Base-by-base conservation (phyloP, 2,888 invertebrate species). In the Tanytarsus gracilentus region DNA sequence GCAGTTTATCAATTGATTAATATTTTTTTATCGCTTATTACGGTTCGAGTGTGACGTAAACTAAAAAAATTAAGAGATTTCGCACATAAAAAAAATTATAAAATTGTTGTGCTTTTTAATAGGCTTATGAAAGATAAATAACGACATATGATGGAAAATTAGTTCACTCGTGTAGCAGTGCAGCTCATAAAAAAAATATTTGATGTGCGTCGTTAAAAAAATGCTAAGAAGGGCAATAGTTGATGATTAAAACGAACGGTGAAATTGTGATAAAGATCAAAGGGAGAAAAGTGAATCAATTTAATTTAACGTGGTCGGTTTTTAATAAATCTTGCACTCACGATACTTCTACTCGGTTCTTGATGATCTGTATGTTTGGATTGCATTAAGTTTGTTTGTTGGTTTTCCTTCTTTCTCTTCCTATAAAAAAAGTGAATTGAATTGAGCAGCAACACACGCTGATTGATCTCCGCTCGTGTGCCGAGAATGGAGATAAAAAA, bases 311-410 rank as follows among this genome's bases (percentile, higher is more conserved):
- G 6, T 18, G 29, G 44, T 44, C 23, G 44, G 21, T 44, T 44
- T 9, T 49, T 23, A 14, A 16, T 49, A n/a, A n/a, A n/a, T n/a
- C n/a, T n/a, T n/a, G n/a, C n/a, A n/a, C n/a, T n/a, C n/a, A n/a
- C n/a, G n/a, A n/a, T n/a, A n/a, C n/a, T n/a, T n/a, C n/a, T n/a
- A n/a, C n/a, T n/a, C n/a, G n/a, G n/a, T 16, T 40, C 8, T 14
- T 49, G 26, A 53, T 36, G 53, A 53, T 36, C 53, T 53, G 53
- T n/a, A n/a, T n/a, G n/a, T n/a, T n/a, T n/a, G n/a, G n/a, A n/a
- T n/a, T n/a, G n/a, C n/a, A 53, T 36, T 23, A 36, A 36, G 21
- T 23, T 36, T 53, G 53, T 53, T 6, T 53, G 11, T 25, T 26
- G 9, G 27, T n/a, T 44, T 44, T 14, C 21, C 16, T n/a, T n/a